Evolutionary conservation across 1,140 invertebrate species (phyloP), one percentile per base, ranked within the genome.

Genomic region (Micrasema minimum): DNA sequence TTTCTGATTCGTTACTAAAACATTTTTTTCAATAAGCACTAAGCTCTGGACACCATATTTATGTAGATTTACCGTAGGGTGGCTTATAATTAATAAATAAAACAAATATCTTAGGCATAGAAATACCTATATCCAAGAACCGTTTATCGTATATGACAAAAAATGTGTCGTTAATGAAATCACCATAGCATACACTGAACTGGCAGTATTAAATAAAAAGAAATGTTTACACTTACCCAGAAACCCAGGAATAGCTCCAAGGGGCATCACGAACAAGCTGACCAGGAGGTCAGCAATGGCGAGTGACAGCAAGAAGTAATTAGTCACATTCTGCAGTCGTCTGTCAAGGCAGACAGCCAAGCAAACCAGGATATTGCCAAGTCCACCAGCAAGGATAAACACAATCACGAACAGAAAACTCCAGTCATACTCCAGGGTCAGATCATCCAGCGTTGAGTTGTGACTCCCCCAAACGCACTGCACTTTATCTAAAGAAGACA

Each of bases 201-300:
- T n/a, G n/a, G n/a, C n/a, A n/a, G n/a, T n/a, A n/a, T n/a, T n/a
- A n/a, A n/a, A n/a, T n/a, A n/a, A n/a, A n/a, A n/a, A n/a, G n/a
- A n/a, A n/a, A n/a, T n/a, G n/a, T n/a, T n/a, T 48, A 12, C 7
- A 85, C 91, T 93, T 82, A 95, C 93, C 93, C 76, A 93, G 83
- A 82, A 95, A 92, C 77, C 92, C 93, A 7, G 91, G 91, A 72
- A 95, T 91, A 9, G 93, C 93, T 45, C 92, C 93, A 78, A 96
- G 87, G 4, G 94, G 94, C 94, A 96, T 96, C 6, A 96, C 94
- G 79, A 96, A 91, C 46, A 95, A 81, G 76, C 92, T 93, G 77
- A 98, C 96, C 45, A 98, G 86, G 16, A 98, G 86, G 85, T 98
- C 96, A 31, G 96, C 95, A 46, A 97, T 90, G 10, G 96, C 95